phyloP scores from a whole-genome alignment of 1,140 invertebrate species.

The Zaprionus ornatus region DNA sequence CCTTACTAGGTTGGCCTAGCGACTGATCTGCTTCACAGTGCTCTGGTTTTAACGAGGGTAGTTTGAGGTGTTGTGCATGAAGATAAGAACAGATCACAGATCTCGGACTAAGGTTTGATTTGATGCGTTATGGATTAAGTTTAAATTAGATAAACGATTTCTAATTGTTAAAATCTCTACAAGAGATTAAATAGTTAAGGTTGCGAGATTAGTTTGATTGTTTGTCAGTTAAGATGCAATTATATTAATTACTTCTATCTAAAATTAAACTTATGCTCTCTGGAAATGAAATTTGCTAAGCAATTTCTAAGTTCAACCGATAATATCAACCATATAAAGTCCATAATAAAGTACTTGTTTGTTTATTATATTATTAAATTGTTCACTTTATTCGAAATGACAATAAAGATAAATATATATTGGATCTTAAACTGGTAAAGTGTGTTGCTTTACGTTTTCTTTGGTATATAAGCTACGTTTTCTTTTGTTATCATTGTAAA shows the following conservation, averaged over 20 bases:
- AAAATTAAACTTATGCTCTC: not conserved
- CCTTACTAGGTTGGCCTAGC: slow-evolving; percentile 46
- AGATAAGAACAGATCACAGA: not conserved
- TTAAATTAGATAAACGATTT: too few species aligned
- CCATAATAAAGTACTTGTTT: not conserved
- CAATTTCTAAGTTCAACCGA: not conserved
- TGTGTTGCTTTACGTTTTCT: slow-evolving; percentile 25
- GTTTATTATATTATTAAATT: not conserved
- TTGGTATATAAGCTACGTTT: slow-evolving; percentile 52
- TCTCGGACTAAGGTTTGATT: too few species aligned
- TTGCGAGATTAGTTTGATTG: too few species aligned
- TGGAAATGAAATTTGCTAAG: not conserved
- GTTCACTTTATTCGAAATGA: slow-evolving; percentile 38
- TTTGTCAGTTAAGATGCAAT: not conserved
- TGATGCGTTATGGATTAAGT: too few species aligned
- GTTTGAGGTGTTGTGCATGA: not conserved
- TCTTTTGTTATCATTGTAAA: slow-evolving; percentile 48
- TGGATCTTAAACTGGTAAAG: not conserved
- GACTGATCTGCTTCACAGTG: slow-evolving; percentile 63
- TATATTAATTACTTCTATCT: not conserved
- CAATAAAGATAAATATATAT: slow-evolving; percentile 17
- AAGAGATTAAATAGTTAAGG: too few species aligned
- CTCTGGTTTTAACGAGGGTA: slow-evolving; percentile 51
- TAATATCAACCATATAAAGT: not conserved
- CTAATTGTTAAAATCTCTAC: not conserved